phyloP scores from a whole-genome alignment of 2,797 vertebrate genomes.

The Scolopax bukidnonensis region DNA sequence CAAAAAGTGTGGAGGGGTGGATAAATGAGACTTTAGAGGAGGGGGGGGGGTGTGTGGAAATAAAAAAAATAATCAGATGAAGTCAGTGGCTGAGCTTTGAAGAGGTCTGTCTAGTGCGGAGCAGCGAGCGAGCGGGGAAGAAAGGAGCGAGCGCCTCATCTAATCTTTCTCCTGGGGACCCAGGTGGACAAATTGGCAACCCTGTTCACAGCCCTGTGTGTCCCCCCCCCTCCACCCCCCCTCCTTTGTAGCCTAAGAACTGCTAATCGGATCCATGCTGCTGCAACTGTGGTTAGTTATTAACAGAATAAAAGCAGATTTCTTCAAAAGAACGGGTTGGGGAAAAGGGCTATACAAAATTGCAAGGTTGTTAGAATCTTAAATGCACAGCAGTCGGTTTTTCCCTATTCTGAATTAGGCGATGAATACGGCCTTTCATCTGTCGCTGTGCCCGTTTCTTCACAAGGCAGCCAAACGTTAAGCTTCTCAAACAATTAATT shows the following conservation, averaged over 20 bases:
- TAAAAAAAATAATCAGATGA: background rate
- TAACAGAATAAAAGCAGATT: slow-evolving; percentile 84
- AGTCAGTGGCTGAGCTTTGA: slow-evolving; percentile 63
- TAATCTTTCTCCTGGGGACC: slow-evolving; percentile 80
- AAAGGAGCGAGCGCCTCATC: slow-evolving; percentile 74
- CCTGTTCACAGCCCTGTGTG: slow-evolving; percentile 63
- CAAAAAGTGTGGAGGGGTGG: slow-evolving; percentile 11
- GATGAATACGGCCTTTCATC: slow-evolving; percentile 81
- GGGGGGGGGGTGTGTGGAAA: too few species aligned
- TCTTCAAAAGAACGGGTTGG: slow-evolving; percentile 81
- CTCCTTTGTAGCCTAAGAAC: slow-evolving; percentile 79
- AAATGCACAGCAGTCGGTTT: slow-evolving; percentile 82
- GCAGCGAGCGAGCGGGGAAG: slow-evolving; percentile 27
- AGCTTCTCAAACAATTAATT: slow-evolving; percentile 74
- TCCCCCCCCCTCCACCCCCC: background rate
- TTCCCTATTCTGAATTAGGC: slow-evolving; percentile 78
- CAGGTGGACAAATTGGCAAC: slow-evolving; percentile 83
- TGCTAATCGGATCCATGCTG: slow-evolving; percentile 86
- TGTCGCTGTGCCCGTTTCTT: slow-evolving; percentile 78
- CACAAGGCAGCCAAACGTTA: slow-evolving; percentile 81
- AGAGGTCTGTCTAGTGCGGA: slow-evolving; percentile 62
- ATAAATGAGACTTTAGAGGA: slow-evolving; percentile 45
- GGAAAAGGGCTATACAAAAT: slow-evolving; percentile 78
- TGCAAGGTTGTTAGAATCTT: slow-evolving; percentile 85
- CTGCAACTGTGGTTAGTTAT: slow-evolving; percentile 83